Base-by-base conservation (phyloP, 1,140 invertebrate species). In the Drosophila ironensis region DNA sequence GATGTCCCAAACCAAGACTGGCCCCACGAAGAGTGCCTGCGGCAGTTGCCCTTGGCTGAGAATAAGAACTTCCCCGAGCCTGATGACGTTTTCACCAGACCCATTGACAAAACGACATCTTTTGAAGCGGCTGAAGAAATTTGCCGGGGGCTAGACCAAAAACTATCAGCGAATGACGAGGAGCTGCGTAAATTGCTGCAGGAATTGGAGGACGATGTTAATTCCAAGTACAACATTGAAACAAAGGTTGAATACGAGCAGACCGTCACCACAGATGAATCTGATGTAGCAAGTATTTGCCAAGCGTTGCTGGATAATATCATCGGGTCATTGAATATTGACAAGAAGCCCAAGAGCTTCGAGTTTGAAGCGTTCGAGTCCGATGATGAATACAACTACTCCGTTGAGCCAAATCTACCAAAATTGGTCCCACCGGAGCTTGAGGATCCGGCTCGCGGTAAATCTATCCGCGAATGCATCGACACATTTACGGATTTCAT, bases 311-410 rank as follows among this genome's bases (percentile, higher is more conserved):
- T 77, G 0, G 20, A 84, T 4, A 72, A 77, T 1, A 28, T 88
- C 0, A 67, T 88, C 12, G 47, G 47, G 4, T 59, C 86, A 1
- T 9, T 88, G 11, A 47, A 20, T 0, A 16, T 47, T 8, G 61
- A 71, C 24, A 35, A 56, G 4, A 67, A 53, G 7, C 20, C 69
- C 0, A 80, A 72, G 7, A 53, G 41, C 37, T 87, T 66, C 19
- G 53, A 88, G 11, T 75, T 88, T 7, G 81, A 60, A 2, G 17
- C 20, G 0, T 71, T 88, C 24, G 82, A 87, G 38, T 87, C 74
- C 1, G 87, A 88, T 46, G 87, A 87, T 2, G 87, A 87, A 25
- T 73, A 54, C 24, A 84, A 54, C 7, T 87, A 87, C 24, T 80
- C 81, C 3, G 25, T 53, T 0, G 37, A 56, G 0, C 75, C 81